Base-by-base conservation (phyloP, 1,140 invertebrate genomes). In the Paramacrobiotus metropolitanus region DNA sequence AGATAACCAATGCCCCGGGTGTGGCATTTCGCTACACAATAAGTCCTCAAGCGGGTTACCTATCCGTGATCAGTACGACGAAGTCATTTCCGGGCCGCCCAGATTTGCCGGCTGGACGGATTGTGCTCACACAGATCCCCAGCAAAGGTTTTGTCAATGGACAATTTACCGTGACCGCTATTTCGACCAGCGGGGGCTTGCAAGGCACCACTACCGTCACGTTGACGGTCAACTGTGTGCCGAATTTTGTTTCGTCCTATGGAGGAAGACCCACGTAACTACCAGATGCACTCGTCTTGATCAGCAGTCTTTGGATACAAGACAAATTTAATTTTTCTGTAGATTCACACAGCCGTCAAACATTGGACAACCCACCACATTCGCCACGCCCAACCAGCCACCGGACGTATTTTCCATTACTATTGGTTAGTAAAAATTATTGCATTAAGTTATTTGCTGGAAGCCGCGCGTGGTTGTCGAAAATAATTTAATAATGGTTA, bases 341-440 rank as follows among this genome's bases (percentile, higher is more conserved):
- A n/a, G n/a, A n/a, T 55, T 55, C 48, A 55, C 48, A 9, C 15
- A 15, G 24, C 48, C 48, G 15, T 15, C 15, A 28, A 9, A 15
- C 15, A 55, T 55, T 24, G 15, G 4, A 9, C 48, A 55, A 24
- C 48, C 48, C 4, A 9, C 24, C 9, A 55, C 48, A 9, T 55
- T 20, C 28, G 15, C 4, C 15, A 55, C 48, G 15, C 48, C 24
- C 4, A 24, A 24, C 9, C n/a, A n/a, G n/a, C n/a, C n/a, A n/a
- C n/a, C n/a, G n/a, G 48, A 55, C 48, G 48, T 55, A 9, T 55
- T 55, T 28, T 20, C 48, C 48, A 24, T 55, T 28, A 55, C 48
- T 15, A 20, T 55, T 15, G 48, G 48, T 9, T n/a, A n/a, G n/a
- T n/a, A n/a, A n/a, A n/a, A n/a, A n/a, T n/a, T n/a, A n/a, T n/a